Evolutionary conservation across 2,888 invertebrate genomes (phyloP), one percentile per base, ranked within the genome.

Genomic region (Didymodactylos carnosus): DNA sequence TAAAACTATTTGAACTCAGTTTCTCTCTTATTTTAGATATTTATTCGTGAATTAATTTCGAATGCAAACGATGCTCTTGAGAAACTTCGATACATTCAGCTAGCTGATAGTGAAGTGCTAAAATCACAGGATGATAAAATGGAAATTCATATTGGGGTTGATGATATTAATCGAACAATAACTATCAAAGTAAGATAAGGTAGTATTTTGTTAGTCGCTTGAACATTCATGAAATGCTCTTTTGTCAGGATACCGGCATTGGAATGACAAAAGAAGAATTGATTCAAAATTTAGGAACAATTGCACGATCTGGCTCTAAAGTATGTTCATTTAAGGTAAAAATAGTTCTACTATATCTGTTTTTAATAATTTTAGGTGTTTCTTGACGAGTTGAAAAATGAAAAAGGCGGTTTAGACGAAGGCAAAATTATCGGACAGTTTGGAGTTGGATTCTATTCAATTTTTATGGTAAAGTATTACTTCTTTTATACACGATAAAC

Each of bases 161-260:
- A 73, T 73, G 71, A 73, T 29, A 73, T 75, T 40, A 72, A 73
- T 41, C 70, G 70, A 25, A 75, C 71, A 49, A 51, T 76, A 75
- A 76, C 75, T 11, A 90, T 95, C 79, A 91, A 93, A 87, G 91
- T 90, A 84, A 78, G 76, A 46, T 70, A 14, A 75, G 70, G 49
- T 53, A 70, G 8, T 40, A 23, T n/a, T n/a, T n/a, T n/a, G n/a
- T n/a, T n/a, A n/a, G n/a, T n/a, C n/a, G n/a, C n/a, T 49, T 41
- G 13, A 14, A 16, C 43, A 43, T 43, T 19, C 16, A 14, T 43
- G 14, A 13, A 43, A 43, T 14, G 13, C 43, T n/a, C n/a, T n/a
- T n/a, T 49, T 13, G 2, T 72, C 19, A 43, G 43, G 76, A 76
- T 49, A 76, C 75, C n/a, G 76, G 76, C 41, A 72, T 76, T 71